Evolutionary conservation across 2,888 invertebrate genomes (phyloP), one percentile per base, ranked within the genome.

Genomic region (Ceriagrion tenellum): DNA sequence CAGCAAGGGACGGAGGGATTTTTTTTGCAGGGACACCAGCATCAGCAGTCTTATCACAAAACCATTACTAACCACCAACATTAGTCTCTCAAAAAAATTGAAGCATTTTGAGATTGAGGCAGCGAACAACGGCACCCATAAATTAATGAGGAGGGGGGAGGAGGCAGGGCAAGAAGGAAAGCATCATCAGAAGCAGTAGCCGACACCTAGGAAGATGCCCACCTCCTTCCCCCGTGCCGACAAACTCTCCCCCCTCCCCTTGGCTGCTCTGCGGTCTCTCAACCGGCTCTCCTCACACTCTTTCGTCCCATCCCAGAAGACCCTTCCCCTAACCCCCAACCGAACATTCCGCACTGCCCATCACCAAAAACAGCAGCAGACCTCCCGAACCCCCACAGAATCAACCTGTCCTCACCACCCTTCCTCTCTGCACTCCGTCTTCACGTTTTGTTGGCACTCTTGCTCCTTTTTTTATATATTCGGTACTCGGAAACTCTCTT

Each of bases 1-100:
- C 89, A 10, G 89, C 47, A 69, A 81, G 69, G 93, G 93, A 74
- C 69, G 69, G 93, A 74, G 47, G 93, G 93, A 74, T 40, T 63
- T 35, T 59, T 69, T 91, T 55, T n/a, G 93, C 93, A 93, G 93
- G 93, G 93, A 93, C 93, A 69, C 93, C 69, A 55, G 69, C 69
- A 63, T 93, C 93, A 59, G 74, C 93, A 93, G 93, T 69, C 93
- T 81, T 81, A 81, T 93, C 93, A 93, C 47, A 59, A 81, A 69
- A 95, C 88, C 81, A 81, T 95, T 55, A 26, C n/a, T 47, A 95
- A 95, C 81, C 81, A 81, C 81, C 81, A 95, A 95, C 56, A 95
- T 88, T 88, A 35, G 55, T 88, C 88, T n/a, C 55, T 88, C 95
- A 55, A 88, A 95, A 59, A 88, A 95, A 47, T n/a, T 8, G 35